Conservation (phyloP, 2,888 invertebrate genomes). For the Torymus tubicola region DNA sequence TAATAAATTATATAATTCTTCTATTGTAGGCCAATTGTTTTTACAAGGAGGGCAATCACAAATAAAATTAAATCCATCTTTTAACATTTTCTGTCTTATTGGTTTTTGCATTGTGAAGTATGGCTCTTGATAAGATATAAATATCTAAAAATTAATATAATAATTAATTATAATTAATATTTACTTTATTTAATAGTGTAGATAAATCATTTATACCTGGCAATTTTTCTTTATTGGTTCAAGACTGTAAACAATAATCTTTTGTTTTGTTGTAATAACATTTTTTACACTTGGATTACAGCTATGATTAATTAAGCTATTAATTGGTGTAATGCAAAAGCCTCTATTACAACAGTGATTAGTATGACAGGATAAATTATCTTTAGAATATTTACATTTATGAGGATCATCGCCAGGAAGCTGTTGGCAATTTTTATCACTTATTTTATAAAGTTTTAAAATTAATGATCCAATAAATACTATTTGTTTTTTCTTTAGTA, state of each 20-base stretch:
- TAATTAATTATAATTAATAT: too few species aligned
- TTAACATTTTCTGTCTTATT: background rate
- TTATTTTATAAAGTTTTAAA: conserved; percentile 7
- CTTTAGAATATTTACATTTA: background rate
- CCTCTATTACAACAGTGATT: background rate
- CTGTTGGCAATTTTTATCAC: background rate
- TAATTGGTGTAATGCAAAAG: background rate
- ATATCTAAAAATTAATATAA: too few species aligned
- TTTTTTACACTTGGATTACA: conserved; percentile 4
- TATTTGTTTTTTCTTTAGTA: background rate
- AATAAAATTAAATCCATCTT: background rate
- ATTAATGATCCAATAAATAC: conserved; percentile 1
- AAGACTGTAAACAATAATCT: conserved; percentile 8
- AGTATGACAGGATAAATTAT: too few species aligned
- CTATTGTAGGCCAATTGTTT: background rate
- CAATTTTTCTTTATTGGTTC: conserved; percentile 15
- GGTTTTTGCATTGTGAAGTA: too few species aligned
- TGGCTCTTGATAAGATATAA: too few species aligned
- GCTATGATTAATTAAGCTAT: background rate
- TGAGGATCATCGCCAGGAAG: background rate
- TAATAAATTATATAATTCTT: background rate
- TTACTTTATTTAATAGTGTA: background rate
- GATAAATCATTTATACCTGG: background rate
- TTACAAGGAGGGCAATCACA: conserved; percentile 1
- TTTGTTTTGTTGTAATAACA: background rate